phyloP scores from a whole-genome alignment of 2,888 invertebrate genomes.

The Ectemnius lituratus region DNA sequence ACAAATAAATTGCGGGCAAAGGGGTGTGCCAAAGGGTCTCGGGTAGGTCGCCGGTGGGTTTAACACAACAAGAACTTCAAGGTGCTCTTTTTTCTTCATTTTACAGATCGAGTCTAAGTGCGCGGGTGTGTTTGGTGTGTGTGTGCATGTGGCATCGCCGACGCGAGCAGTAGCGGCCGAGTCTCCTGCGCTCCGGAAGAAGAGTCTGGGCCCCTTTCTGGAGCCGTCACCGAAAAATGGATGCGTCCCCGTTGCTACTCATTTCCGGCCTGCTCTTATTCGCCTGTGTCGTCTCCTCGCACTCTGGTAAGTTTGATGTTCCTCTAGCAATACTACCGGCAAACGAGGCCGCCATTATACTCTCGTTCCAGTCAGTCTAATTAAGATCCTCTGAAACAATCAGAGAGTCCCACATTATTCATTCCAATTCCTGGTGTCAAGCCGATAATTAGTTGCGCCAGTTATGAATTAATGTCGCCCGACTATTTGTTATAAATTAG shows the following conservation, averaged over 20 bases:
- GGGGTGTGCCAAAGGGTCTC: no score
- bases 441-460: no score
- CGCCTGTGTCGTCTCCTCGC: conserved; percentile 61
- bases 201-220: conserved; percentile 50
- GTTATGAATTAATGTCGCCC: no score
- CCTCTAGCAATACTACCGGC: no score
- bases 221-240: conserved; percentile 64
- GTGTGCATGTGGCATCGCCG: conserved; percentile 58
- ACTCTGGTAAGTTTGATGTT: conserved; percentile 67
- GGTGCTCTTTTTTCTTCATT: conserved; percentile 56
- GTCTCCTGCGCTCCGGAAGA: conserved; percentile 20
- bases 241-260: conserved; percentile 65
- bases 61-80: conserved; percentile 1
- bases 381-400: background rate
- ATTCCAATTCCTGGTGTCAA: no score
- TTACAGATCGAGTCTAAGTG: conserved; percentile 71
- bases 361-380: background rate
- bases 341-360: no score
- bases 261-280: conserved; percentile 69
- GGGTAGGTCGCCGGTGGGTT: no score
- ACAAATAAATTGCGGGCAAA: no score
- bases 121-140: conserved; percentile 65
- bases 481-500: no score
- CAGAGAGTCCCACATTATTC: no score
- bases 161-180: conserved; percentile 41